Evolutionary conservation across 37 sponge, comb jelly and placozoan species (phyloP), one percentile per base, ranked within the genome.

Genomic region (Axinella damicornis): DNA sequence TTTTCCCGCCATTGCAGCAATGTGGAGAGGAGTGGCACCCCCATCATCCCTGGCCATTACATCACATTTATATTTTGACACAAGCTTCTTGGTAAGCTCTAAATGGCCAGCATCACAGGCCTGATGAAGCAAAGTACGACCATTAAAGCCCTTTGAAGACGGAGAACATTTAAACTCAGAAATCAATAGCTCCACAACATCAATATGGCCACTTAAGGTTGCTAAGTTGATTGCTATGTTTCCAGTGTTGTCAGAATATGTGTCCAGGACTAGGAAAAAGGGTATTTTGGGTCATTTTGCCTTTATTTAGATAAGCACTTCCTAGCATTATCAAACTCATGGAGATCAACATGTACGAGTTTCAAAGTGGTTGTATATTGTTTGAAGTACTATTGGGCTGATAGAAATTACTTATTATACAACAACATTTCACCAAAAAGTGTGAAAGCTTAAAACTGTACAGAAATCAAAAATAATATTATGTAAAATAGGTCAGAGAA

Each of bases 131-230:
- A 41, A 41, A n/a, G 65, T 65, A 63, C 18, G 41, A 25, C 65
- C 65, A 12, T n/a, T 64, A 5, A 21, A 58, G 21, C 36, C 36
- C 34, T 58, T 58, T 32, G 24, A 24, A 46, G 40, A 14, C 18
- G 46, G 65, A 35, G 33, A 25, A 78, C 65, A 78, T 21, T 28
- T 14, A 21, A 63, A 64, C 25, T 78, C 79, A 78, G 61, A 27
- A 65, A 78, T 64, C 25, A 78, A 27, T 38, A 39, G n/a, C 22
- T 27, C 13, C 24, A 78, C 79, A 41, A 57, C 52, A 35, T 62
- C 28, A n/a, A 5, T 19, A 32, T 67, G 69, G 20, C 69, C 69
- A 33, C 12, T 32, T 33, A 30, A 33, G 4, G 69, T 34, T 14
- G 69, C 69, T 67, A 33, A 4, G 69, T 32, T 19, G 19, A 67